A percentile compares a stretch with the other conserved stretches of the same genome.
Conservation (phyloP, 2,797 vertebrate genomes). For the Enteromius radiatus region DNA sequence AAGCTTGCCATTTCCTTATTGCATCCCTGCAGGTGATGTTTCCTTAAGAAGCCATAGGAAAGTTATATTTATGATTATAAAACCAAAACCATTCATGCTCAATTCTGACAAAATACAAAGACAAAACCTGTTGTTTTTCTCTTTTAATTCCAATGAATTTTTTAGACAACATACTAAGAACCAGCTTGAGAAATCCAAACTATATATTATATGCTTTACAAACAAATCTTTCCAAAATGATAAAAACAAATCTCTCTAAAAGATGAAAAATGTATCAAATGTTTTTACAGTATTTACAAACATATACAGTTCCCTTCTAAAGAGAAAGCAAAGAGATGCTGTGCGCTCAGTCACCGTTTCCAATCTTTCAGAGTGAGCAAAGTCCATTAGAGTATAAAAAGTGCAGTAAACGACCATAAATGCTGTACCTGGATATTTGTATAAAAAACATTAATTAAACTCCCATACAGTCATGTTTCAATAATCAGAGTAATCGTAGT, state of each 20-base stretch:
- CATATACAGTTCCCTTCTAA: slow-evolving; percentile 68
- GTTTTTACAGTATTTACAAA: slow-evolving; percentile 91
- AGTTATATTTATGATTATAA: background rate
- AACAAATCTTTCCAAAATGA: slow-evolving; percentile 75
- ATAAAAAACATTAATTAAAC: slow-evolving; percentile 6
- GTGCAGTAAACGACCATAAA: slow-evolving; percentile 33
- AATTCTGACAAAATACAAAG: background rate
- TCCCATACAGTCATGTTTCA: background rate
- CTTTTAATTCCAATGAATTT: slow-evolving; percentile 79
- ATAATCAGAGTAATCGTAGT: background rate
- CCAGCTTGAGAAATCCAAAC: slow-evolving; percentile 91
- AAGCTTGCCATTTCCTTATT: slow-evolving; percentile 1
- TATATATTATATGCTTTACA: slow-evolving; percentile 96
- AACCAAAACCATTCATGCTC: background rate
- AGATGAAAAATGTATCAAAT: slow-evolving; percentile 80
- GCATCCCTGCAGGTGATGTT: background rate
- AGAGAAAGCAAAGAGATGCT: slow-evolving; percentile 65
- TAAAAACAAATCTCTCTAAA: slow-evolving; percentile 77
- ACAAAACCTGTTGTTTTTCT: slow-evolving; percentile 48
- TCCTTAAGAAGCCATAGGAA: background rate
- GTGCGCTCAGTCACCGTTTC: slow-evolving; percentile 86
- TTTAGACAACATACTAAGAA: slow-evolving; percentile 95
- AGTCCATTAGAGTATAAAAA: slow-evolving; percentile 36
- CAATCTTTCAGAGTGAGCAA: slow-evolving; percentile 69
- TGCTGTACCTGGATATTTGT: slow-evolving; percentile 16